Percentiles rank a stretch among this genome's conserved stretches.
phyloP scores from a whole-genome alignment of 1,140 invertebrate species.

The Aphaenogaster rudis region DNA sequence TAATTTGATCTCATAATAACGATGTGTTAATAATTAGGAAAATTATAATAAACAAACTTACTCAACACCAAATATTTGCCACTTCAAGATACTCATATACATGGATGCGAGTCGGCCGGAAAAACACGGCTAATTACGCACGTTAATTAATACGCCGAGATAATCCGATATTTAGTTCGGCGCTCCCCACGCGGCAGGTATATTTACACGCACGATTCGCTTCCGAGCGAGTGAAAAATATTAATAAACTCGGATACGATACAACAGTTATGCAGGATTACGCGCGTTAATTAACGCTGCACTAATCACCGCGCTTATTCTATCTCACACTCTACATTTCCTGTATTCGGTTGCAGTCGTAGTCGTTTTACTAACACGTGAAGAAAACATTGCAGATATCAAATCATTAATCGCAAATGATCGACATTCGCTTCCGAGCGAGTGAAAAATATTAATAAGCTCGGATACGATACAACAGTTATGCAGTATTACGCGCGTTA shows the following conservation, averaged over 20 bases:
- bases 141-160: constrained; percentile 35
- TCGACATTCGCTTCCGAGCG: background rate
- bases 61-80: background rate
- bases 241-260: constrained; percentile 11
- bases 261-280: background rate
- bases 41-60: constrained; percentile 18
- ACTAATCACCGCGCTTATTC: background rate
- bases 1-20: background rate
- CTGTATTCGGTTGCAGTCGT: too few relatives aligned
- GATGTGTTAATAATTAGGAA: constrained; percentile 18
- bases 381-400: background rate
- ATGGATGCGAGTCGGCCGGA: background rate
- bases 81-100: constrained; percentile 37
- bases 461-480: background rate
- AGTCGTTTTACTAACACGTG: background rate
- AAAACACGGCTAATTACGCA: constrained; percentile 32
- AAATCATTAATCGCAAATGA: constrained; percentile 4
- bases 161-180: constrained; percentile 4
- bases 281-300: constrained; percentile 33
- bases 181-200: background rate
- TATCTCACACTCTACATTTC: background rate
- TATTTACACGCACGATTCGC: background rate
- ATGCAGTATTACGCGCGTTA: constrained; percentile 14
- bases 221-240: constrained; percentile 17
- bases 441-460: constrained; percentile 27